Base-by-base conservation (phyloP, 2,113 vertebrate genomes). In the Bostrychus sinensis region DNA sequence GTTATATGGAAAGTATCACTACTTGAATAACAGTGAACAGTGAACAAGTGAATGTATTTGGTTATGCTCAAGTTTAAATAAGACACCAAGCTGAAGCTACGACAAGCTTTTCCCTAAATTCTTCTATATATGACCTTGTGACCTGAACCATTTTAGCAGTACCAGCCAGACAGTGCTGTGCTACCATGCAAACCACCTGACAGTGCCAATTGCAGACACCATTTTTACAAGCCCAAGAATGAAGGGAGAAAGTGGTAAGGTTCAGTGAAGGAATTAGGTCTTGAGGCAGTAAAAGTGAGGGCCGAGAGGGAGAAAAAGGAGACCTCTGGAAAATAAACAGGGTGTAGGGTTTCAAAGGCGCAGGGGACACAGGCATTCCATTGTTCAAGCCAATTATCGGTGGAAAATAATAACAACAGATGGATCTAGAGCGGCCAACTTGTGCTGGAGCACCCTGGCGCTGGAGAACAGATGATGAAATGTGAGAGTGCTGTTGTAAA, bases 381-480 rank as follows among this genome's bases (percentile, higher is more conserved):
- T 96, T 98, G 97, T 97, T 96, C 93, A 89, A 93, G 93, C 95
- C 95, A 99, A 98, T 98, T 98, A 98, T 98, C 95, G 95, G 95
- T 92, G 91, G 94, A 96, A 98, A 98, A 97, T 96, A 98, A 98
- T 95, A 99, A 99, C 96, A 98, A 94, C 96, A 99, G 96, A 98
- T 97, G 96, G 95, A 95, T 94, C 93, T 91, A 94, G 94, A 96
- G 91, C 93, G 91, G 94, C 93, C 95, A 92, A 95, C 93, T 95
- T 94, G 94, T 94, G 94, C 68, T 89, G 91, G 91, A 93, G 93
- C 89, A 89, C 93, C 94, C 91, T 90, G 93, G 94, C 87, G 92
- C 92, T 88, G 93, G 86, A 89, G 93, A 96, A 93, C 95, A 98
- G 94, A 96, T 95, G 95, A 96, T 95, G 95, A 97, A 97, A 97